Conservation (phyloP, 1,140 invertebrate species). For the Rhagoletis zephyria region DNA sequence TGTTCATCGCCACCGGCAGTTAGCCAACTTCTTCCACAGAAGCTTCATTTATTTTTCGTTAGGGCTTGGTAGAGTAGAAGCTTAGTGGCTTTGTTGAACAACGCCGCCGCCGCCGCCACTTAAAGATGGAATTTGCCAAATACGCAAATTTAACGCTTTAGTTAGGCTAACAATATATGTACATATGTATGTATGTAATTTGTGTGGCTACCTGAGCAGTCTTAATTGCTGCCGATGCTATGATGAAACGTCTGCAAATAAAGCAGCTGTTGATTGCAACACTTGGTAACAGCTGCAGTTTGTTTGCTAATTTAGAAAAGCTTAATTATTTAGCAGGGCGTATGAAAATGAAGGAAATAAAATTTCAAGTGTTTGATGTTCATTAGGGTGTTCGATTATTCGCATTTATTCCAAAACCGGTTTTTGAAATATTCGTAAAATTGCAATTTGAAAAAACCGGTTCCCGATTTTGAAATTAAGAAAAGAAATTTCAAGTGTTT, state of each 20-base stretch:
- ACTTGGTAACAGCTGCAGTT: not conserved
- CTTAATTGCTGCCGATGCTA: too few relatives aligned
- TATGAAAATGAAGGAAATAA: too few relatives aligned
- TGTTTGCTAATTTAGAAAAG: not conserved
- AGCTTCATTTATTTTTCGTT: not conserved
- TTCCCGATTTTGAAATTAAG: too few relatives aligned
- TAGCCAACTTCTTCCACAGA: not conserved
- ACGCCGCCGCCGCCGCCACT: not conserved
- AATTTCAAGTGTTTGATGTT: too few relatives aligned
- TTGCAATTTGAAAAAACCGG: too few relatives aligned
- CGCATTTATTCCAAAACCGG: too few relatives aligned
- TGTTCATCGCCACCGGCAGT: slow-evolving; percentile 13
- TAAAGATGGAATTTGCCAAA: slow-evolving; percentile 46
- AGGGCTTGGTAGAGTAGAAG: not conserved
- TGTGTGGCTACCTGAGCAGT: slow-evolving; percentile 11
- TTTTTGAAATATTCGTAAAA: too few relatives aligned
- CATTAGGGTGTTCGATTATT: too few relatives aligned
- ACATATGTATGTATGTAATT: not conserved
- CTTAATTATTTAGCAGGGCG: not conserved
- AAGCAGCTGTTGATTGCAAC: not conserved
- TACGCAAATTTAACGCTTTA: slow-evolving; percentile 43
- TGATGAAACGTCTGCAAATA: slow-evolving; percentile 17
- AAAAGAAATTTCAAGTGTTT: too few relatives aligned
- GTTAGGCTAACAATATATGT: not conserved
- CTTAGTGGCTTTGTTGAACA: slow-evolving; percentile 3